Conservation (phyloP, 2,888 invertebrate species). For the Phaonia tiefii region DNA sequence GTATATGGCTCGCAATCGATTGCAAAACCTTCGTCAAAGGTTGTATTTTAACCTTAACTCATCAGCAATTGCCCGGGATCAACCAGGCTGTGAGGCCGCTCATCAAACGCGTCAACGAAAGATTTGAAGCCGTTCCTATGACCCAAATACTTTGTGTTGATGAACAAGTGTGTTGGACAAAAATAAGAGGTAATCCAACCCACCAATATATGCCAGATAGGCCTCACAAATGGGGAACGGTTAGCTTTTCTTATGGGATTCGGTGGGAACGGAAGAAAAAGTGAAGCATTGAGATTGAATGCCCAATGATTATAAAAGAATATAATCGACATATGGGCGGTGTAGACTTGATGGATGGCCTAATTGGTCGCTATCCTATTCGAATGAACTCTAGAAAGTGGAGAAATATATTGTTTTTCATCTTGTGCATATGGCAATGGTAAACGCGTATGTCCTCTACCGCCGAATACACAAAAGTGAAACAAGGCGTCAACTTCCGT, state of each 20-base stretch:
- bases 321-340: constrained; percentile 47
- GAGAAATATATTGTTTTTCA: constrained; percentile 31
- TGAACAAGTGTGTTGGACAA: not conserved
- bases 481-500: too few species aligned
- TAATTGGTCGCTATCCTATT: constrained; percentile 49
- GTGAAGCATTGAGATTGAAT: constrained; percentile 29
- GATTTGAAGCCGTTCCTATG: not conserved
- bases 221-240: constrained; percentile 20
- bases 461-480: not conserved
- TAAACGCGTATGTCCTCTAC: constrained; percentile 10
- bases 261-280: constrained; percentile 38
- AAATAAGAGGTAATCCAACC: not conserved
- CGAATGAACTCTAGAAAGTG: constrained; percentile 28
- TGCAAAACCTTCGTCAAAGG: too few species aligned
- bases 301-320: constrained; percentile 37
- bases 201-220: not conserved
- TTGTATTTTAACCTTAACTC: too few species aligned
- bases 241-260: constrained; percentile 14
- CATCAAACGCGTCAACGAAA: not conserved
- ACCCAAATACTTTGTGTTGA: not conserved
- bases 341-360: constrained; percentile 49
- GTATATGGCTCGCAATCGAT: too few species aligned
- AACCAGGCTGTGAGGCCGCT: constrained; percentile 4
- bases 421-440: constrained; percentile 29
- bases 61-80: too few species aligned